Conservation (phyloP, 2,888 invertebrate genomes). For the Resseliella maxima region DNA sequence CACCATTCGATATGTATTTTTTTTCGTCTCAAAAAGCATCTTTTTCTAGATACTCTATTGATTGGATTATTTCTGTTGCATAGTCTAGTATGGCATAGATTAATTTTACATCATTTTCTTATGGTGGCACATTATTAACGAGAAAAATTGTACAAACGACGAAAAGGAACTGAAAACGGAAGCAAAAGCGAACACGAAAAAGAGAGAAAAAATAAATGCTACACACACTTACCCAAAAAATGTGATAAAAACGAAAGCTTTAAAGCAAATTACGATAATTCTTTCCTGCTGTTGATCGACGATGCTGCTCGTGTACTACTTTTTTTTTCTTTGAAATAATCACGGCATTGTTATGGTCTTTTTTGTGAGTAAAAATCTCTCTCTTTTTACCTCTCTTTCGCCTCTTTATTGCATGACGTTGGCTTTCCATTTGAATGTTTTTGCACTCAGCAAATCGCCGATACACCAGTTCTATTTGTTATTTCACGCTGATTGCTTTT, state of each 20-base stretch:
- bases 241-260: slow-evolving; percentile 54
- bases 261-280: slow-evolving; percentile 55
- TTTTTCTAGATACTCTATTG: not conserved
- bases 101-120: slow-evolving; percentile 12
- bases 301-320: slow-evolving; percentile 42
- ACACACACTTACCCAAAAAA: not conserved
- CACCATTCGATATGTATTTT: not conserved
- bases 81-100: not conserved
- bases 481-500: slow-evolving; percentile 55
- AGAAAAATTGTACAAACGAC: not conserved
- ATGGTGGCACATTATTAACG: slow-evolving; percentile 41
- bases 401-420: not conserved
- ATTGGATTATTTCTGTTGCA: slow-evolving; percentile 26
- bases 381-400: not conserved
- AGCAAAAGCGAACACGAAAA: not conserved
- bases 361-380: not conserved
- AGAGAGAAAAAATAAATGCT: not conserved
- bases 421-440: not conserved
- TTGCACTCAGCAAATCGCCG: not conserved
- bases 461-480: slow-evolving; percentile 41
- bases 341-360: not conserved
- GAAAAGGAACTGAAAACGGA: slow-evolving; percentile 6
- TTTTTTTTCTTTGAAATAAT: slow-evolving; percentile 26
- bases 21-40: not conserved
- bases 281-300: slow-evolving; percentile 23